Percentiles rank a stretch among this genome's conserved stretches.
Evolutionary conservation across 53 echinoderm and acorn worm genomes (phyloP).

Genomic region (Echinarachnius parma): DNA sequence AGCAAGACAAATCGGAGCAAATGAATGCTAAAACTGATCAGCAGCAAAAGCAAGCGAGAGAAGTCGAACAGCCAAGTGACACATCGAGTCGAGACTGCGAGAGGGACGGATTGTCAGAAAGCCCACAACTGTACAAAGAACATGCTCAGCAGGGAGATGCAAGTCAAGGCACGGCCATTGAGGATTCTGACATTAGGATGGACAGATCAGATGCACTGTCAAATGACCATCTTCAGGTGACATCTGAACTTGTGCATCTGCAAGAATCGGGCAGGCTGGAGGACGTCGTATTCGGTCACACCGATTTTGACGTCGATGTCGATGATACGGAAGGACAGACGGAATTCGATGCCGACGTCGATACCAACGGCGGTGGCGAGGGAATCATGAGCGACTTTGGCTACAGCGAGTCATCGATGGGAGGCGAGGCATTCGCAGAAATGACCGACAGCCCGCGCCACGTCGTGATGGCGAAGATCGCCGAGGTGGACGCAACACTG

Average conservation of each 20-base stretch:
- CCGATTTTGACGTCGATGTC: not conserved
- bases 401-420: conserved; percentile 25
- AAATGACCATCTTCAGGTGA: conserved; percentile 1
- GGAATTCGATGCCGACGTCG: not conserved
- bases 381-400: conserved; percentile 7
- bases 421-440: conserved; percentile 50
- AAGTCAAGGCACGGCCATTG: not conserved
- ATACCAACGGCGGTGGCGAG: not conserved
- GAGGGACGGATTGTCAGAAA: not conserved
- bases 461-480: conserved; percentile 36
- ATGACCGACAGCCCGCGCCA: conserved; percentile 41
- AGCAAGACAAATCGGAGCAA: too few species aligned
- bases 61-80: not conserved
- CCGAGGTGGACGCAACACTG: conserved; percentile 31
- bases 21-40: too few species aligned
- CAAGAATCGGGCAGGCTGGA: not conserved
- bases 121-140: too few species aligned
- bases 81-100: not conserved
- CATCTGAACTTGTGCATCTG: not conserved
- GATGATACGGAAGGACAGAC: not conserved
- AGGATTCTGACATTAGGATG: too few species aligned
- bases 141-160: not conserved
- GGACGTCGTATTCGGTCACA: not conserved
- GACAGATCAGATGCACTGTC: not conserved
- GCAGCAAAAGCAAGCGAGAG: not conserved